A percentile compares a stretch with the other conserved stretches of the same genome.
Conservation (phyloP, 2,797 vertebrate species). For the Melanotaenia parkinsoni region DNA sequence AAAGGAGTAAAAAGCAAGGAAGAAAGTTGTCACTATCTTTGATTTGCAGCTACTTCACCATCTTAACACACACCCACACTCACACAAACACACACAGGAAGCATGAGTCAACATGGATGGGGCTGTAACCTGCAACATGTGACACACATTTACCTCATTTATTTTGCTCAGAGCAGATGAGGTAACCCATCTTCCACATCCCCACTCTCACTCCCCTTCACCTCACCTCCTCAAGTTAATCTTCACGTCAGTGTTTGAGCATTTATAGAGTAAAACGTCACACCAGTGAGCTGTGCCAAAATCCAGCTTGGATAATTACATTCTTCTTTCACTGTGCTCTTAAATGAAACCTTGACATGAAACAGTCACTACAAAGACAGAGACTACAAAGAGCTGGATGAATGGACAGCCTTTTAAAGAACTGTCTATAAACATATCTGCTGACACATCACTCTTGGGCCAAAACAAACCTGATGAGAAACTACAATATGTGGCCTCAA, state of each 20-base stretch:
- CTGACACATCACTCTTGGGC: constrained; percentile 64
- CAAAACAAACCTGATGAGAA: constrained; percentile 71
- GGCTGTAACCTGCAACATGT: constrained; percentile 64
- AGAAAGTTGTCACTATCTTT: constrained; percentile 3
- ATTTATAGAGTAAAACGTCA: constrained; percentile 62
- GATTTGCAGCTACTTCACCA: constrained; percentile 16
- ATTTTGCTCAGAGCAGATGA: constrained; percentile 78
- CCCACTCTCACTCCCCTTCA: constrained; percentile 32
- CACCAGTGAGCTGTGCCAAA: constrained; percentile 39
- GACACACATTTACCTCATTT: constrained; percentile 78
- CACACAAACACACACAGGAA: constrained; percentile 23
- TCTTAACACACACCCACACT: constrained; percentile 22
- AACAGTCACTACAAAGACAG: constrained; percentile 38
- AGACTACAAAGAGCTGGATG: constrained; percentile 46
- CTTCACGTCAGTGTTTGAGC: constrained; percentile 39
- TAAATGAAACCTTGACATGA: constrained; percentile 51
- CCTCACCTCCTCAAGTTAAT: constrained; percentile 15
- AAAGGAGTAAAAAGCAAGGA: constrained; percentile 2
- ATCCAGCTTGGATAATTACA: constrained; percentile 57
- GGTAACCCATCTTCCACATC: constrained; percentile 65
- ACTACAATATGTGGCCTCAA: constrained; percentile 58
- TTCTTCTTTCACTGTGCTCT: constrained; percentile 38
- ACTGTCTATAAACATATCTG: constrained; percentile 68
- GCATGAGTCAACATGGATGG: constrained; percentile 64
- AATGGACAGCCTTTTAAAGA: constrained; percentile 30